Evolutionary conservation across 2,888 invertebrate species (phyloP).

Genomic region (Raillietiella orientalis): DNA sequence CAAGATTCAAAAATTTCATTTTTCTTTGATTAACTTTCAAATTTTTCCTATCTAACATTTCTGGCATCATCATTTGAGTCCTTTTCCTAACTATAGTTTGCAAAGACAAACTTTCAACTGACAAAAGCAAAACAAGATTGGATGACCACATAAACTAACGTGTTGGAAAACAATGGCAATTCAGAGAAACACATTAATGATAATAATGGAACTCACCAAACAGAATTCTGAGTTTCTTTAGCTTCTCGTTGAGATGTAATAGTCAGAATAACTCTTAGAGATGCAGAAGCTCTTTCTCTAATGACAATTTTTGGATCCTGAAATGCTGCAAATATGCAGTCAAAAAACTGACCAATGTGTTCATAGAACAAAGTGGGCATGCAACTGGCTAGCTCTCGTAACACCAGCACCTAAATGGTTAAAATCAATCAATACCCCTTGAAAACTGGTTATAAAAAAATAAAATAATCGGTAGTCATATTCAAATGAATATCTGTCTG

Average conservation of each 20-base stretch:
- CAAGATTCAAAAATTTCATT: too few species aligned
- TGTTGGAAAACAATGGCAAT: too few species aligned
- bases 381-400: conserved; percentile 71
- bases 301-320: conserved; percentile 68
- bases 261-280: conserved; percentile 69
- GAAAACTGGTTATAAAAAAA: conserved; percentile 1
- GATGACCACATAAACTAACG: too few species aligned
- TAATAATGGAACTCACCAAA: conserved; percentile 26
- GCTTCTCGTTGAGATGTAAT: conserved; percentile 86
- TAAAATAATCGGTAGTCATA: conserved; percentile 2
- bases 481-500: too few species aligned
- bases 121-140: too few species aligned
- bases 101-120: too few species aligned
- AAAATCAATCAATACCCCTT: conserved; percentile 4
- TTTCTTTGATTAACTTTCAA: too few species aligned
- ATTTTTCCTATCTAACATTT: too few species aligned
- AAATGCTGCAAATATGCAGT: conserved; percentile 63
- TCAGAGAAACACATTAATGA: not conserved
- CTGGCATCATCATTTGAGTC: too few species aligned
- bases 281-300: conserved; percentile 70
- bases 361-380: conserved; percentile 94
- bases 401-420: conserved; percentile 26
- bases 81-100: too few species aligned
- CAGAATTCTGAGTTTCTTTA: conserved; percentile 55
- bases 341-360: conserved; percentile 50